A percentile compares a stretch with the other conserved stretches of the same genome.
These are phyloP conservation scores for Drosophila austrosaltans DNA, from an alignment of 2,888 invertebrate species.

Conservation along the genomic window DNA sequence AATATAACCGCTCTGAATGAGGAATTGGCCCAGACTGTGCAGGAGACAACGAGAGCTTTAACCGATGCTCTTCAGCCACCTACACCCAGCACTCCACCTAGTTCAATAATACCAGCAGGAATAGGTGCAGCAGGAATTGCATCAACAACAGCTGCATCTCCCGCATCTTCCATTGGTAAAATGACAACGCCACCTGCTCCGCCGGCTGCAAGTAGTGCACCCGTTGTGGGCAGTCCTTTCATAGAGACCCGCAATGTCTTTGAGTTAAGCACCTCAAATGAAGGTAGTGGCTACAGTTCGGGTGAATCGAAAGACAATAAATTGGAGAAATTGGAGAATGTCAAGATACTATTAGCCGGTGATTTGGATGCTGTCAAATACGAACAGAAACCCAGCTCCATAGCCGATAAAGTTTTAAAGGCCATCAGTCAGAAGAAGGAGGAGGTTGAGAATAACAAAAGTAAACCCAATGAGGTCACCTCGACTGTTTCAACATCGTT, in stretches of 20 bases:
- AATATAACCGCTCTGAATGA: conserved; percentile 82
- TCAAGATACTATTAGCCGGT: conserved; percentile 81
- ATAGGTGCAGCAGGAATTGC: conserved; percentile 20
- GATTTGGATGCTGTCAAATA: conserved; percentile 81
- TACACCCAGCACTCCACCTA: conserved; percentile 28
- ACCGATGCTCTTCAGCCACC: conserved; percentile 76
- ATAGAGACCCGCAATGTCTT: conserved; percentile 82
- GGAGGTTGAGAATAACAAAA: conserved; percentile 84
- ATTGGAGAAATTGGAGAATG: conserved; percentile 81
- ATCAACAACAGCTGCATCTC: conserved; percentile 17
- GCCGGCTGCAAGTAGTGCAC: conserved; percentile 22
- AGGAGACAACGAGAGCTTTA: conserved; percentile 80
- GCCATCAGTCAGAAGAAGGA: conserved; percentile 86
- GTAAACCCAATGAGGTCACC: conserved; percentile 76
- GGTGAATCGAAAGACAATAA: conserved; percentile 79
- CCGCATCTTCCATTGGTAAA: conserved; percentile 36
- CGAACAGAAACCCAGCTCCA: conserved; percentile 85
- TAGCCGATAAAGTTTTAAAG: conserved; percentile 87
- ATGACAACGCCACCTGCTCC: conserved; percentile 59
- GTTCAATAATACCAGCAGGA: neutral
- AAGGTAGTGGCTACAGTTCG: conserved; percentile 36
- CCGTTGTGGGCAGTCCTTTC: conserved; percentile 80
- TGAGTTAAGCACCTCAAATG: conserved; percentile 79
- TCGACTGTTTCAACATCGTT: neutral
- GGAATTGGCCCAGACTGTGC: conserved; percentile 81